Evolutionary conservation across 2,113 vertebrate species (phyloP).

Genomic region (Caracal caracal): DNA sequence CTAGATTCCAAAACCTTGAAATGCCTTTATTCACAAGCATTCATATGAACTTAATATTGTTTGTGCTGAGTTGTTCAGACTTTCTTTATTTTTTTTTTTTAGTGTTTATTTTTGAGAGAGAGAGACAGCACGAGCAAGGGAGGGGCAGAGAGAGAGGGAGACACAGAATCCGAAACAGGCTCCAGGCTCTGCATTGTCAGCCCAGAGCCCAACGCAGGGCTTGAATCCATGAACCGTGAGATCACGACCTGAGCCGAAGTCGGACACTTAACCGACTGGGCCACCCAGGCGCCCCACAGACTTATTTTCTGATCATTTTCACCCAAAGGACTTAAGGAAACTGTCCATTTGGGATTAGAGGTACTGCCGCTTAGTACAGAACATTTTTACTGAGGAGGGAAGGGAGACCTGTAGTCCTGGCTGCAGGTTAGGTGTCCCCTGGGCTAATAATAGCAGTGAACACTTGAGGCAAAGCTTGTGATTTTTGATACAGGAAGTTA

Average conservation of each 20-base stretch:
- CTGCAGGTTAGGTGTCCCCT: background rate
- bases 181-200: too few species aligned
- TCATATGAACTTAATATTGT: background rate
- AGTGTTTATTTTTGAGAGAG: too few species aligned
- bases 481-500: slow-evolving; percentile 21
- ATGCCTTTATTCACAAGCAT: background rate
- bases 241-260: too few species aligned
- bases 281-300: background rate
- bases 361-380: background rate
- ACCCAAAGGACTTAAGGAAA: background rate
- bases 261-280: too few species aligned
- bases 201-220: too few species aligned
- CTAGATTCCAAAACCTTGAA: background rate
- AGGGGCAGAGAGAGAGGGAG: too few species aligned
- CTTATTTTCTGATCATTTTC: background rate
- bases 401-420: background rate
- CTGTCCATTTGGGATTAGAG: background rate
- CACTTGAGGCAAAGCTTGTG: background rate
- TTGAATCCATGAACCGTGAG: too few species aligned
- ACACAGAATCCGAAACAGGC: too few species aligned
- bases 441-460: background rate
- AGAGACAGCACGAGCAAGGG: too few species aligned
- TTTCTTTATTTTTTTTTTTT: background rate
- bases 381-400: background rate
- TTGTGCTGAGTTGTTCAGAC: slow-evolving; percentile 9